Base-by-base conservation (phyloP, 2,797 vertebrate genomes). In the Okamejei kenojei region DNA sequence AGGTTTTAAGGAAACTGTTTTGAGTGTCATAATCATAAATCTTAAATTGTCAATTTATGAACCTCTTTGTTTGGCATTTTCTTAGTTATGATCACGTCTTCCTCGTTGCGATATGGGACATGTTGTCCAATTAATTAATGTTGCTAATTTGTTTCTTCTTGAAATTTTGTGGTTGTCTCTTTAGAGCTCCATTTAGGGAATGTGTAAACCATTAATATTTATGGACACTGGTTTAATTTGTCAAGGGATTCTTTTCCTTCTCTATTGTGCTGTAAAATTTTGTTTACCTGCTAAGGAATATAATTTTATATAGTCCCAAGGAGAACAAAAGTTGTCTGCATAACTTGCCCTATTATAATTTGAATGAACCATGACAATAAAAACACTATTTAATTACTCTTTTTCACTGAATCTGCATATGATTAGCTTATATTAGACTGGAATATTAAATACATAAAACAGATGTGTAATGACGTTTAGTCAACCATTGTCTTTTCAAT, bases 131-230 rank as follows among this genome's bases (percentile, higher is more conserved):
- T 32, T 68, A 68, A 32, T 32, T 68, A 63, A 68, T 19, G 7
- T 68, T 88, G 84, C 15, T 9, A 65, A 15, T 88, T 88, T 88
- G 84, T 65, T 65, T 88, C n/a, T 88, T 19, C n/a, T 88, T 88
- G 61, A 88, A 17, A 19, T 88, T 68, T 86, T n/a, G 82, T 29
- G 2, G 29, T 86, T 86, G 82, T n/a, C 82, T 86, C 82, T 61
- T 88, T 68, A 35, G 63, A 32, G 84, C 29, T 88, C 68, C 84
- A 68, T 68, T 88, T 19, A 68, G 61, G 15, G 61, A 88, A 65
- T 19, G 61, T 35, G 84, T 88, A 88, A 88, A 88, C n/a, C 21
- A n/a, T 32, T 68, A 88, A 88, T 88, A 68, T 68, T 68, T 88
- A 68, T 88, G 61, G 84, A 68, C 63, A 35, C n/a, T 68, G 61